Percentiles rank a stretch among this genome's conserved stretches.
Evolutionary conservation across 2,888 invertebrate species (phyloP).

Genomic region (Yponomeuta sedellus): DNA sequence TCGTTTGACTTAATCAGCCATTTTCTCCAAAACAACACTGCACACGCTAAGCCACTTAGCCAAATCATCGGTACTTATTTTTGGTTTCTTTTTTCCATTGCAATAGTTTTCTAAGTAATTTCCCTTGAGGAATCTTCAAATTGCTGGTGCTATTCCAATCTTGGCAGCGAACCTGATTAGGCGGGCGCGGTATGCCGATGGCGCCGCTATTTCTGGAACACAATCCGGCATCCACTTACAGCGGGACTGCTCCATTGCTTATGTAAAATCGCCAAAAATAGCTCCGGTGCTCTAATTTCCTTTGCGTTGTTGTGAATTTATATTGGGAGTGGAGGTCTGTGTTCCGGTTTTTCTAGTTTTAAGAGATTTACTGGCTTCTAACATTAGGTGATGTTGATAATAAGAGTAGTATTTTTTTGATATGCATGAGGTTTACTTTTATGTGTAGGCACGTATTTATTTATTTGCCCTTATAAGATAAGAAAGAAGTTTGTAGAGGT

Average conservation of each 20-base stretch:
- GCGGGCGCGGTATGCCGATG: slow-evolving; percentile 31
- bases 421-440: too few species aligned
- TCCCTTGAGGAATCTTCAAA: not conserved
- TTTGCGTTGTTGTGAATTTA: slow-evolving; percentile 17
- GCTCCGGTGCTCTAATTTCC: slow-evolving; percentile 36
- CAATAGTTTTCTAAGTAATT: too few species aligned
- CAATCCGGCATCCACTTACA: slow-evolving; percentile 39
- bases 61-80: too few species aligned
- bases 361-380: not conserved
- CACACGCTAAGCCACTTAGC: too few species aligned
- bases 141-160: slow-evolving; percentile 21
- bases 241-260: slow-evolving; percentile 34
- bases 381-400: not conserved
- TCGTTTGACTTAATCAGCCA: too few species aligned
- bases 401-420: too few species aligned
- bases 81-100: too few species aligned
- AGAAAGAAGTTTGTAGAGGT: too few species aligned
- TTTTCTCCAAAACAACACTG: too few species aligned
- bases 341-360: not conserved
- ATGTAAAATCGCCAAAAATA: slow-evolving; percentile 50
- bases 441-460: too few species aligned
- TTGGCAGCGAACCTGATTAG: slow-evolving; percentile 41
- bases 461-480: too few species aligned
- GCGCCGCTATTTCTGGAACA: slow-evolving; percentile 55
- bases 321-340: not conserved